Percentiles rank a stretch among this genome's conserved stretches.
phyloP scores from a whole-genome alignment of 2,113 vertebrate species.

The Sclerurus mexicanus region DNA sequence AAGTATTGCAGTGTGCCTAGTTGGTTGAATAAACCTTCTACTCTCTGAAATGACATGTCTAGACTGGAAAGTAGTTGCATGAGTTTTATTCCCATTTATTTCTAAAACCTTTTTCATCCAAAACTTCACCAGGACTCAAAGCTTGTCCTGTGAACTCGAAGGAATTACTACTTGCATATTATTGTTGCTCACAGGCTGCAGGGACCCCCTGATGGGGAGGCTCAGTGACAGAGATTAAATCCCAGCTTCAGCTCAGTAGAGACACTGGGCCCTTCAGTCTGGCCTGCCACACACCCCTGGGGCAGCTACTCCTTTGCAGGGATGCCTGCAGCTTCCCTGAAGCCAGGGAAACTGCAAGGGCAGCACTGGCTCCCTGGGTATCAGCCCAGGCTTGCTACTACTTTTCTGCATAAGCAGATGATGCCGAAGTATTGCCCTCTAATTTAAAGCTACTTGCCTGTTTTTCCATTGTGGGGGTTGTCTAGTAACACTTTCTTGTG shows the following conservation, averaged over 20 bases:
- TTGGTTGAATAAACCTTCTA: neutral
- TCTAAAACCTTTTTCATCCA: neutral
- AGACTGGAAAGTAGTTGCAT: neutral
- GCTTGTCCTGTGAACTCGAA: neutral
- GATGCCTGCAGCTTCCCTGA: neutral
- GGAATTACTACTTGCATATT: neutral
- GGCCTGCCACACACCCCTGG: rapidly evolving
- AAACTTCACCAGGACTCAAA: neutral
- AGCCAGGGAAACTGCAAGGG: neutral
- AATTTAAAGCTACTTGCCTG: neutral
- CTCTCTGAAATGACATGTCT: neutral
- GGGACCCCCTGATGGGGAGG: neutral
- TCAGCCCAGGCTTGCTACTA: neutral
- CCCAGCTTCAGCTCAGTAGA: neutral
- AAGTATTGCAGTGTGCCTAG: neutral
- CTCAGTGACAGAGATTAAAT: neutral
- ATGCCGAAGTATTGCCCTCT: neutral
- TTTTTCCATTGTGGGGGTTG: neutral
- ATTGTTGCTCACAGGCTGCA: neutral
- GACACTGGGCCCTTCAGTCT: neutral
- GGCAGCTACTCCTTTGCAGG: neutral
- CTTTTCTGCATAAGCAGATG: neutral
- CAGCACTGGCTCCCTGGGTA: neutral
- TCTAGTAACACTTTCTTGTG: neutral
- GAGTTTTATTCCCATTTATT: neutral